Conservation (phyloP, 2,797 vertebrate species). For the Ataeniobius toweri region DNA sequence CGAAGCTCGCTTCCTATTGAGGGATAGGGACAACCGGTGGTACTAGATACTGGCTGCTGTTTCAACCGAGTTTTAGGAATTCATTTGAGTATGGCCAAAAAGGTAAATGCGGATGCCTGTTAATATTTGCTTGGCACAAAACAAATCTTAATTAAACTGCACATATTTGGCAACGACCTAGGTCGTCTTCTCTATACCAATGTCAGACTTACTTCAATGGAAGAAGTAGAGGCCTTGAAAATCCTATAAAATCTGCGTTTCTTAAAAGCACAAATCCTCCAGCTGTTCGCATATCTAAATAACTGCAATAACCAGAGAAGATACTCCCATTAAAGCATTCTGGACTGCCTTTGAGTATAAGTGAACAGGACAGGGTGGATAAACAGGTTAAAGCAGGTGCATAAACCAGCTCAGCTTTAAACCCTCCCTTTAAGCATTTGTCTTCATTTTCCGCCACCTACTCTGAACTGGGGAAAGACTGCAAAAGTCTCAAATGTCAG, state of each 20-base stretch:
- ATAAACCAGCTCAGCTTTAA: constrained; percentile 14
- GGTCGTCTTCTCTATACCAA: background rate
- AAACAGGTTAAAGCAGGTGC: constrained; percentile 50
- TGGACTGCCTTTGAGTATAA: background rate
- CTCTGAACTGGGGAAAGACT: background rate
- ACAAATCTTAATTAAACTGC: background rate
- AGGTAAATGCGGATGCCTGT: fast-evolving
- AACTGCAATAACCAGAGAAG: no score
- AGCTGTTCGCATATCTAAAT: background rate
- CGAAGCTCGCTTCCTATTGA: constrained; percentile 30
- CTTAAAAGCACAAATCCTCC: background rate
- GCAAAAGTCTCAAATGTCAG: background rate
- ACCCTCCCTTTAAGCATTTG: constrained; percentile 10
- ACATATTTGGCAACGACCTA: fast-evolving
- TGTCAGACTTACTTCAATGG: constrained; percentile 43
- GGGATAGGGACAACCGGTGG: constrained; percentile 9
- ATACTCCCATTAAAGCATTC: fast-evolving
- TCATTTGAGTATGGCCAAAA: background rate
- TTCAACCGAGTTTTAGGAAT: background rate
- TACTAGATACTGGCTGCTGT: background rate
- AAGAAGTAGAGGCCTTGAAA: background rate
- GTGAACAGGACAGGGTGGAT: constrained; percentile 18
- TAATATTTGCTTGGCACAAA: fast-evolving
- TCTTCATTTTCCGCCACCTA: background rate
- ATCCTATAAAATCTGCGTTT: background rate